Percentiles rank a stretch among this genome's conserved stretches.
Conservation (phyloP, 2,797 vertebrate species). For the Phaenicophaeus curvirostris region DNA sequence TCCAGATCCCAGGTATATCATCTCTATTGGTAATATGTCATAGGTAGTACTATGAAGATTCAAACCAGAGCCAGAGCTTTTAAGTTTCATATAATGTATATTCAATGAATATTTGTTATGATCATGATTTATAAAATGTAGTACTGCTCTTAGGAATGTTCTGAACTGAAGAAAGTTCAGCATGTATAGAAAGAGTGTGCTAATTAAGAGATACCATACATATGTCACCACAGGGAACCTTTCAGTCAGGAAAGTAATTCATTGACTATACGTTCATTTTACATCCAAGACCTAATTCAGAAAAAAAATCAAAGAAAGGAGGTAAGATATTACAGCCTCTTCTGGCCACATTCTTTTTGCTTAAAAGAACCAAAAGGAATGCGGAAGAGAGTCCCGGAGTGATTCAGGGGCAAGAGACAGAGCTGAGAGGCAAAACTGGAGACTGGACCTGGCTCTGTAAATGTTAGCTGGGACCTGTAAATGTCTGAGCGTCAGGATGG, state of each 20-base stretch:
- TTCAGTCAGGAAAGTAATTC: not conserved
- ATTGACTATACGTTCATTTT: not conserved
- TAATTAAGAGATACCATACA: not conserved
- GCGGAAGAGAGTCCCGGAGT: not conserved
- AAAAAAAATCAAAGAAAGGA: not conserved
- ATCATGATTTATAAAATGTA: slow-evolving; percentile 12
- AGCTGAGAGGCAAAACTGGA: not conserved
- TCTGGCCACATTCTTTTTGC: slow-evolving; percentile 1
- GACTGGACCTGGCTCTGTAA: not conserved
- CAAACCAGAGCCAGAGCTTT: not conserved
- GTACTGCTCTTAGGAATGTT: slow-evolving; percentile 7
- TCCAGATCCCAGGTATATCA: not conserved
- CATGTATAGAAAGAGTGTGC: not conserved
- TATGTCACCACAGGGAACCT: not conserved
- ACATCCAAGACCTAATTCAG: not conserved
- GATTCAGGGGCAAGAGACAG: not conserved
- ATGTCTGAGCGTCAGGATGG: not conserved
- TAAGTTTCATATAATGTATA: not conserved
- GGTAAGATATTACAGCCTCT: not conserved
- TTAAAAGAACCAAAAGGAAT: not conserved
- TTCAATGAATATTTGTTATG: slow-evolving; percentile 7
- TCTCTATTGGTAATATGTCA: not conserved
- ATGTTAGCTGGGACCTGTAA: not conserved
- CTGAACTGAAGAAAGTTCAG: slow-evolving; percentile 7
- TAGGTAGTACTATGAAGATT: not conserved